Base-by-base conservation (phyloP, 2,888 invertebrate species). In the Hemistola chrysoprasaria region DNA sequence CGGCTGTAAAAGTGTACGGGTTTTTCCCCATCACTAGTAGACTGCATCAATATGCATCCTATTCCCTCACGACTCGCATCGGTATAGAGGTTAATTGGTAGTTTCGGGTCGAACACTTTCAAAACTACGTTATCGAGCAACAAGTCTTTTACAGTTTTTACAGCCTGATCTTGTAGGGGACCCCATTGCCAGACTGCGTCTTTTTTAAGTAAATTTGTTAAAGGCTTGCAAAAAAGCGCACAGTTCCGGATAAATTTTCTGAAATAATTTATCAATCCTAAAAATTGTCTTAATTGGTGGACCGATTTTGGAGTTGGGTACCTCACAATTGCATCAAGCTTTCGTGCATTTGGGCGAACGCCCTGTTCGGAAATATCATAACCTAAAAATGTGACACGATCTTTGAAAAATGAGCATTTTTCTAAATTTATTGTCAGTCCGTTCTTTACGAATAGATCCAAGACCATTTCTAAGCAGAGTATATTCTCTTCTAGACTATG, bases 161-260 rank as follows among this genome's bases (percentile, higher is more conserved):
- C 42, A 3, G 50, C 49, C 7, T 37, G 7, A 1, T 44, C 28
- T 1, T 57, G 47, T 1, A 2, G 8, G 0, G 8, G 1, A 9
- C 25, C 25, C 56, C 29, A 58, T 39, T 21, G 9, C 46, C 36
- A 50, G 3, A 34, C 35, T 40, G 8, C 3, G 4, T 42, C 49
- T 21, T 60, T 60, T 27, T 50, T 53, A 11, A 62, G 32, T 6
- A 68, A 31, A 26, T 55, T 59, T 1, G 60, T 56, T 0, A 61
- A 23, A 0, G 59, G 69, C 7, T 24, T 47, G 0, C 54, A 57
- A 3, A 66, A 16, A 1, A 47, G 5, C 0, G 67, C 62, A 37
- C 61, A 71, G 8, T 57, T 47, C 34, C 40, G 46, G 1, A 71
- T 56, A 37, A 70, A 72, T 36, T 62, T 60, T 1, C 66, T 0